Evolutionary conservation across 2,797 vertebrate genomes (phyloP), one percentile per base, ranked within the genome.

Genomic region (Garrulus glandarius): DNA sequence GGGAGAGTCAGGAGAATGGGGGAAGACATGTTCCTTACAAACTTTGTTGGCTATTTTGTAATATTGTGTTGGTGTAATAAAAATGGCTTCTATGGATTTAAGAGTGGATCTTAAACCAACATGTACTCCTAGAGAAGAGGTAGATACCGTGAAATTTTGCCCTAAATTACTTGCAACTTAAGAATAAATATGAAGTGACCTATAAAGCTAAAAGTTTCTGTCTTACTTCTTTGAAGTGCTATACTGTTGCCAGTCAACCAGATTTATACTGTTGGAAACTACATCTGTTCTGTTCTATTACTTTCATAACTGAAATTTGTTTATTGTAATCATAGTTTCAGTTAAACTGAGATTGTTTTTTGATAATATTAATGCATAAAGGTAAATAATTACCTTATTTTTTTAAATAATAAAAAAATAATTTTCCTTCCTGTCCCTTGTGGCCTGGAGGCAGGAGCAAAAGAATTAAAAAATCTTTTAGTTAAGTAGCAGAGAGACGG

Each of bases 381-480:
- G 39, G 30, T 29, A 91, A 92, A 59, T 70, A 82, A 69, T 83
- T 91, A 39, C 23, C 12, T 5, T 75, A 18, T 55, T 91, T 84
- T 84, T 60, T 11, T 3, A 39, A 70, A 70, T 94, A 93, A 93
- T 50, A 91, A 94, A 39, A 76, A 72, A 94, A 77, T n/a, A 53
- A 34, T 91, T 97, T 64, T 85, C 41, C 11, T 96, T 94, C 34
- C 84, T 61, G 60, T 93, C 34, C 47, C 52, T 63, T 92, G 43
- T 91, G 61, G 97, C 53, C 80, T 89, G 53, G 37, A 97, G 86
- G 92, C 23, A 94, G 89, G 71, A 96, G 94, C 32, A 80, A 84
- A 94, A 92, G 32, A 55, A 57, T 95, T 89, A 80, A n/a, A 89
- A 96, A 95, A 85, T 85, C 44, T 96, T 95, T 89, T 82, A 83